Base-by-base conservation (phyloP, 2,113 vertebrate genomes). In the Paramisgurnus dabryanus region DNA sequence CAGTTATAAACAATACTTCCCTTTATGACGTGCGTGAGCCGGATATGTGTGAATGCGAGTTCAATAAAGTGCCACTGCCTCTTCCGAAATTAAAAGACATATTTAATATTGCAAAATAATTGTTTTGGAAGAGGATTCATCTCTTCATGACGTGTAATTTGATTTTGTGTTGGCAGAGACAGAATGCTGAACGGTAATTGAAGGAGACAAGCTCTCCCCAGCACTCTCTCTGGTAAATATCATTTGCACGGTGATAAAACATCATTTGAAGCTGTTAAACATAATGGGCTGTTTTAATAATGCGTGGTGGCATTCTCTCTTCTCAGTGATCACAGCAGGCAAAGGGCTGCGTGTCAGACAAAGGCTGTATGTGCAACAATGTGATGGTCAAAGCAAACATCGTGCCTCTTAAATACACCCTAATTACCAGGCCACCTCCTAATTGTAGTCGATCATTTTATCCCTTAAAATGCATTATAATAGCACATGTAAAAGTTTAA, bases 171-270 rank as follows among this genome's bases (percentile, higher is more conserved):
- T 49, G 72, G 79, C 58, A 61, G 50, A 53, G 41, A 57, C 55
- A 57, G 57, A 49, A 69, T 27, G 10, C 34, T 78, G 43, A 80
- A 68, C 6, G 68, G 49, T 85, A 82, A 85, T 84, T 53, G 18
- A 45, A 80, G 74, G 66, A 80, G 86, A 85, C 83, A 76, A 58
- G 77, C 76, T 53, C 40, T 76, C 53, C 67, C 79, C 63, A 7
- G 71, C 22, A 18, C 82, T 73, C 74, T 76, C 81, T 82, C 65
- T 68, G 47, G 60, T 82, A 83, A 86, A 81, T 83, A 79, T 83
- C 55, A 83, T 82, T 85, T 82, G 78, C 80, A 74, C 67, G 77
- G 79, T 86, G 83, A 85, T 85, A 82, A 76, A 82, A 85, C 78
- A 82, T 83, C 72, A 79, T 85, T 83, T 63, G 67, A 64, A 81